Conservation (phyloP, 2,888 invertebrate genomes). For the Drosophila imparisetae region DNA sequence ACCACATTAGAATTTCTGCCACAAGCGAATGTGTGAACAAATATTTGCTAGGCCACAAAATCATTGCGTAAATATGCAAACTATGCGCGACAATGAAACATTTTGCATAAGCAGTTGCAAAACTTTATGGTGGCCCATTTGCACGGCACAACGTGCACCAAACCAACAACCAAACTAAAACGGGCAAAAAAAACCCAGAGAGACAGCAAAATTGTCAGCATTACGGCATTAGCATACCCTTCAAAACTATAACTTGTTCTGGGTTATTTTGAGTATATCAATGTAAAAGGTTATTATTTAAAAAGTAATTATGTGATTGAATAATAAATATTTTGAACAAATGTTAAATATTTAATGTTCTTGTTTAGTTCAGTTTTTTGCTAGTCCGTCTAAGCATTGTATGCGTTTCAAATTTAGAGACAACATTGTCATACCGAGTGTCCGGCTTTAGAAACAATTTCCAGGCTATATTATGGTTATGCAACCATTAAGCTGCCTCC, state of each 20-base stretch:
- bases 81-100: conserved; percentile 69
- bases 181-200: background rate
- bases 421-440: background rate
- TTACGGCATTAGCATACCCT: conserved; percentile 19
- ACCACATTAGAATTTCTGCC: conserved; percentile 7
- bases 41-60: conserved; percentile 73
- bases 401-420: background rate
- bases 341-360: background rate
- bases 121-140: conserved; percentile 50
- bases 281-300: background rate
- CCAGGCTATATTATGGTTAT: conserved; percentile 17
- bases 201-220: background rate
- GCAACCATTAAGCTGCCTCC: conserved; percentile 6
- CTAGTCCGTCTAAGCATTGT: background rate
- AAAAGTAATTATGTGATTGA: background rate
- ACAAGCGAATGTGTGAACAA: conserved; percentile 66
- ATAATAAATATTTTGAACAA: background rate
- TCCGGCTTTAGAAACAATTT: conserved; percentile 14
- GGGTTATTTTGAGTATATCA: background rate
- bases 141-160: conserved; percentile 47
- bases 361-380: background rate
- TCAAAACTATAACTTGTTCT: background rate
- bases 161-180: conserved; percentile 23
- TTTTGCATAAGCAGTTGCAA: conserved; percentile 55
- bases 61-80: conserved; percentile 76